These are phyloP conservation scores for Smithornis capensis DNA, from an alignment of 2,113 vertebrate genomes.

Conservation along the genomic window DNA sequence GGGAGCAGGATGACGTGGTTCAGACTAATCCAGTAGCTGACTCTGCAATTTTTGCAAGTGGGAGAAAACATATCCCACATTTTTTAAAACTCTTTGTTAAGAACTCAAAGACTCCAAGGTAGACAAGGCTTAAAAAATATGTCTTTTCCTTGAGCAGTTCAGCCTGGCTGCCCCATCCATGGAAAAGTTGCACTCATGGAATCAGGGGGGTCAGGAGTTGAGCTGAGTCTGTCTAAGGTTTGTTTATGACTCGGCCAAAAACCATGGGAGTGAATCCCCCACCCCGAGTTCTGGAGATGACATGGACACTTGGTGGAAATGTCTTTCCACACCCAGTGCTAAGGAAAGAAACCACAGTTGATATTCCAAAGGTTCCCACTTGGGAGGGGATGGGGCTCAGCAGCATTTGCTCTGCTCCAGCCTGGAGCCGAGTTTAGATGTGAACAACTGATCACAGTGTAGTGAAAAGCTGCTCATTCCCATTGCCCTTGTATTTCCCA, in stretches of 20 bases:
- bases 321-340: constrained; percentile 24
- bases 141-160: background rate
- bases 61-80: background rate
- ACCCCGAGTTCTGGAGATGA: background rate
- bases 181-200: background rate
- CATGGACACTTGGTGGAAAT: background rate
- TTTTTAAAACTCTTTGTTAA: background rate
- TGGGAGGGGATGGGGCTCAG: background rate
- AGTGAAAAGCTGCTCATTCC: background rate
- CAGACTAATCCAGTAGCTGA: background rate
- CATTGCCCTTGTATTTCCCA: background rate
- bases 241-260: background rate
- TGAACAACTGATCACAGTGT: background rate
- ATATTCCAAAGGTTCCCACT: background rate
- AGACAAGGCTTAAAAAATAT: background rate
- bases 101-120: background rate
- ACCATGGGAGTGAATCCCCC: background rate
- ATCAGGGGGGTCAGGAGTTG: constrained; percentile 11
- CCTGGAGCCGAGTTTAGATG: background rate
- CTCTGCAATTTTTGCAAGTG: background rate
- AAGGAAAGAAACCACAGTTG: background rate
- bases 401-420: background rate
- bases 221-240: background rate
- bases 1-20: background rate
- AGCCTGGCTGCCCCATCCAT: background rate